Evolutionary conservation across 1,140 invertebrate species (phyloP), one percentile per base, ranked within the genome.

Genomic region (Nomia melanderi): DNA sequence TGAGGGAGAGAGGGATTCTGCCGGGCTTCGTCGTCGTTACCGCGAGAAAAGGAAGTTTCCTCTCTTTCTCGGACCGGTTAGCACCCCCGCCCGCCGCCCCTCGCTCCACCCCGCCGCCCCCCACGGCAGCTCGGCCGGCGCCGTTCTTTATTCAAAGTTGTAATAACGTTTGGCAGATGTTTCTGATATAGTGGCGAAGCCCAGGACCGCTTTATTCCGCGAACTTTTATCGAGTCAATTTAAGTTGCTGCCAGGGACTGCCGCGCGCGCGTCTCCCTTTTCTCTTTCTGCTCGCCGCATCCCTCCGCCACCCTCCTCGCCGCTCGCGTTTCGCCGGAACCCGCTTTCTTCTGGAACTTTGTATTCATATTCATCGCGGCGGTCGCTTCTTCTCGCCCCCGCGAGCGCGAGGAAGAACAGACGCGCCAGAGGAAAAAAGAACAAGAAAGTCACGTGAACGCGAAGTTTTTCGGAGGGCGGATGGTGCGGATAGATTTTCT

Each of bases 151-250:
- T 91, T 91, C 91, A 92, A 92, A 92, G 89, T 92, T 92, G 91
- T 92, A 92, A 92, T 92, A 92, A 92, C 90, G 88, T 92, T 92
- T 91, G 91, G 91, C 91, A 92, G 91, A 92, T 92, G 90, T 91
- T 91, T 90, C 88, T 90, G 91, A 92, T 92, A 91, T 91, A 92
- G 89, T 89, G 82, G 83, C 83, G 67, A 77, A 79, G 81, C 81
- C 63, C 69, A 77, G 85, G 50, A 82, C 87, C 88, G 86, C 87
- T 91, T 92, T 91, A 90, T 91, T 91, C 87, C 86, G 81, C 87
- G 81, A 91, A 92, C 90, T 92, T 92, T 92, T 92, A 92, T 92
- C 90, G 90, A 91, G 88, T 88, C 90, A 92, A 92, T 92, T 92
- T 91, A 92, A 92, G 91, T 92, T 92, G 90, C 86, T 88, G 87